These are phyloP conservation scores for Cinara cedri DNA, from an alignment of 2,888 invertebrate genomes.

Conservation along the genomic window DNA sequence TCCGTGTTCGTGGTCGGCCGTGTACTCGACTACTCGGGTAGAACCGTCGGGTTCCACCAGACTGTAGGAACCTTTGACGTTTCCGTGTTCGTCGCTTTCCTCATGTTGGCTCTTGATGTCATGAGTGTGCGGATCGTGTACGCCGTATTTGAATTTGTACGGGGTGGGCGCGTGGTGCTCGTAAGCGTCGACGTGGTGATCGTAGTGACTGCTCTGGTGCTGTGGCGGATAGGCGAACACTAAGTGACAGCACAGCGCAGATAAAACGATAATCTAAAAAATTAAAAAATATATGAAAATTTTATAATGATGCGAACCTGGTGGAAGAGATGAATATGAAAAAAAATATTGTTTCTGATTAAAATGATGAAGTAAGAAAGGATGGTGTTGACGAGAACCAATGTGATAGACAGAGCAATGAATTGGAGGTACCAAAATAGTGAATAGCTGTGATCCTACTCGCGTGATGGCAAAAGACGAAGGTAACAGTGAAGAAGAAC, in stretches of 20 bases:
- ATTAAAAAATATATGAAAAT: too few relatives aligned
- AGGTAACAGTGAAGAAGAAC: too few relatives aligned
- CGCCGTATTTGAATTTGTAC: conserved; percentile 34
- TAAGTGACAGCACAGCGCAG: conserved; percentile 17
- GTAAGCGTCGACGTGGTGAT: neutral
- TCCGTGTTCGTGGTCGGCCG: conserved; percentile 30
- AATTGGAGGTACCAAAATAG: too few relatives aligned
- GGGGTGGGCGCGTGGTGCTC: neutral
- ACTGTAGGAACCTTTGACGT: conserved; percentile 48
- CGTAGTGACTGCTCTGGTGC: neutral
- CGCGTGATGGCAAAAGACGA: too few relatives aligned
- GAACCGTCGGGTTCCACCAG: conserved; percentile 47
- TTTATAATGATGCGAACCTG: too few relatives aligned
- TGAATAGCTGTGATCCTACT: too few relatives aligned
- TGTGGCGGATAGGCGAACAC: conserved; percentile 7
- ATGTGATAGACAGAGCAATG: too few relatives aligned
- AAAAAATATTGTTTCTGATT: too few relatives aligned
- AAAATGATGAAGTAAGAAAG: too few relatives aligned
- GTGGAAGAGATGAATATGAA: too few relatives aligned
- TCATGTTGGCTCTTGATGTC: conserved; percentile 37
- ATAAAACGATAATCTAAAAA: conserved; percentile 22
- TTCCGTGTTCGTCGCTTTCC: conserved; percentile 24
- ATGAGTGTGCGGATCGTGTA: conserved; percentile 37
- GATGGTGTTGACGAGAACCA: too few relatives aligned
- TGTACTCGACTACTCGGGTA: conserved; percentile 34